phyloP scores from a whole-genome alignment of 2,888 invertebrate species.

The Rotaria magnacalcarata region DNA sequence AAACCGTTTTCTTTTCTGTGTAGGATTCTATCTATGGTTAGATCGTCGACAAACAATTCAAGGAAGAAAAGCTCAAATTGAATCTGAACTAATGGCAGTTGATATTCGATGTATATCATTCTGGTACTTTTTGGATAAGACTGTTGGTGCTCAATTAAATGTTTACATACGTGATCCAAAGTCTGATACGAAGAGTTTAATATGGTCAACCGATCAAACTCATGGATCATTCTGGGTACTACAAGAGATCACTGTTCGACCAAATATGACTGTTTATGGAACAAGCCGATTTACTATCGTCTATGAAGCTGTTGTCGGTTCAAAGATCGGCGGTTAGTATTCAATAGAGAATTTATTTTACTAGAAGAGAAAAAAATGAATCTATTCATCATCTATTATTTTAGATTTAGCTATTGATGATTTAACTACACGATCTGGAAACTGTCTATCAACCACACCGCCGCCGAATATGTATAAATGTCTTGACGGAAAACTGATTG shows the following conservation, averaged over 20 bases:
- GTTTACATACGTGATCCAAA: slow-evolving; percentile 27
- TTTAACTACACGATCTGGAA: slow-evolving; percentile 50
- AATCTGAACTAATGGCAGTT: slow-evolving; percentile 3
- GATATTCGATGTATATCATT: slow-evolving; percentile 10
- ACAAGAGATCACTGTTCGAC: neutral
- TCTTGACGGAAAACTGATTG: slow-evolving; percentile 19
- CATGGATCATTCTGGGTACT: neutral
- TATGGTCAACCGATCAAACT: neutral
- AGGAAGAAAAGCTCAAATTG: slow-evolving; percentile 24
- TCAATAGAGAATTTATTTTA: neutral
- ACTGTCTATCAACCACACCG: slow-evolving; percentile 48
- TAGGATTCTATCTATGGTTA: neutral
- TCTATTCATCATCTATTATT: neutral
- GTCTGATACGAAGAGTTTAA: neutral
- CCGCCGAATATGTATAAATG: neutral
- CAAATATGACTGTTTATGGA: slow-evolving; percentile 9
- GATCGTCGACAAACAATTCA: neutral
- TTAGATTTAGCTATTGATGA: slow-evolving; percentile 56
- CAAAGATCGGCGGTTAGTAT: neutral
- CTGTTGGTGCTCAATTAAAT: slow-evolving; percentile 11
- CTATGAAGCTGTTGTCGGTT: slow-evolving; percentile 3
- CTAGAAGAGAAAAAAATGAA: too few relatives aligned
- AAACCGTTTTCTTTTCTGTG: neutral
- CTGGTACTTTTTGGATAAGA: neutral
- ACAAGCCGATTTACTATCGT: neutral